Conservation (phyloP, 2,888 invertebrate species). For the Odontocolon sp. region DNA sequence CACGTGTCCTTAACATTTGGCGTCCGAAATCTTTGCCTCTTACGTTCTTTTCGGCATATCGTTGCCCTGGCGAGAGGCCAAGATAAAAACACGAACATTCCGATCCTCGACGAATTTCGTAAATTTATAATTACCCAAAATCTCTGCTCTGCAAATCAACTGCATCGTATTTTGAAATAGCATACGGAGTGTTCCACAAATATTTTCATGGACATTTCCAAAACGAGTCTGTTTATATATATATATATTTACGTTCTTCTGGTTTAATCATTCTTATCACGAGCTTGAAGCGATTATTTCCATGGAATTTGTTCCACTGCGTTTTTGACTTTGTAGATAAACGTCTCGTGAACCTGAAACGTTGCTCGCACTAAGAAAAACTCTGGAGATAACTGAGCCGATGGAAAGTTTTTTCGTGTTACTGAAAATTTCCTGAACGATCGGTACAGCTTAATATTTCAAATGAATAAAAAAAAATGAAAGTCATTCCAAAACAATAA, state of each 20-base stretch:
- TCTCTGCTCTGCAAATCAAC: too few relatives aligned
- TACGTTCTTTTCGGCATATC: background rate
- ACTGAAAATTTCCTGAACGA: background rate
- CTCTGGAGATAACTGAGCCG: background rate
- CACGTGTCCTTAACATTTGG: conserved; percentile 2
- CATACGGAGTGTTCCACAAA: too few relatives aligned
- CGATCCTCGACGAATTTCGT: background rate
- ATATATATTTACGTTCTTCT: background rate
- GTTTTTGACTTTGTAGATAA: background rate
- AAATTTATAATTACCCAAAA: background rate
- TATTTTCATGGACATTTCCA: background rate
- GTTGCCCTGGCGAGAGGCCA: conserved; percentile 9
- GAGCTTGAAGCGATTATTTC: background rate
- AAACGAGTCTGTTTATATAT: background rate
- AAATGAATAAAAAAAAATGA: too few relatives aligned
- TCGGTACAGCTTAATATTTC: background rate
- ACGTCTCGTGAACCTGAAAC: background rate
- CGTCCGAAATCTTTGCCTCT: background rate
- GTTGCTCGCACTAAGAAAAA: too few relatives aligned
- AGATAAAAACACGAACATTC: background rate
- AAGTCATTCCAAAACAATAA: background rate
- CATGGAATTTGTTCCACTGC: background rate
- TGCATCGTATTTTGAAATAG: too few relatives aligned
- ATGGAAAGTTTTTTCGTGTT: conserved; percentile 13
- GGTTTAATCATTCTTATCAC: background rate